A percentile compares a stretch with the other conserved stretches of the same genome.
Conservation (phyloP, 2,797 vertebrate genomes). For the Rousettus madagascariensis region DNA sequence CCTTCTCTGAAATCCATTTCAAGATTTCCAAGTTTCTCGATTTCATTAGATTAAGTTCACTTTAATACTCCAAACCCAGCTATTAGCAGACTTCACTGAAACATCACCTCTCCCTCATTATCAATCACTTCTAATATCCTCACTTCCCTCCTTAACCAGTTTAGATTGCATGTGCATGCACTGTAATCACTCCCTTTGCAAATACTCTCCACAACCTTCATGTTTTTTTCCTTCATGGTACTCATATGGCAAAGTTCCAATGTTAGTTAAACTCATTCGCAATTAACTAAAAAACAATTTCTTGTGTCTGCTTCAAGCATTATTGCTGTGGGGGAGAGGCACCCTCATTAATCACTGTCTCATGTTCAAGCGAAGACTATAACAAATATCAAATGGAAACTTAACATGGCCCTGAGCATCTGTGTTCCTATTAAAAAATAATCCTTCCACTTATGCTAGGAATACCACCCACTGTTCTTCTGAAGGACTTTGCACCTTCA, state of each 20-base stretch:
- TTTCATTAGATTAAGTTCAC: not conserved
- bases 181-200: slow-evolving; percentile 31
- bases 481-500: slow-evolving; percentile 21
- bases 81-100: not conserved
- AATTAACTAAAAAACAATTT: not conserved
- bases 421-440: slow-evolving; percentile 54
- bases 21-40: not conserved
- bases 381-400: slow-evolving; percentile 44
- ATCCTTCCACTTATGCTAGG: not conserved
- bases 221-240: not conserved
- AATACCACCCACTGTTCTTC: not conserved
- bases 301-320: not conserved
- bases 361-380: slow-evolving; percentile 38
- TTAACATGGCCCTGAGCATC: not conserved
- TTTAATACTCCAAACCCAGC: slow-evolving; percentile 1
- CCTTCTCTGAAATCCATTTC: not conserved
- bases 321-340: not conserved
- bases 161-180: not conserved
- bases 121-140: not conserved
- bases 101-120: not conserved
- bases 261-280: slow-evolving; percentile 20
- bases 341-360: slow-evolving; percentile 30
- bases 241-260: slow-evolving; percentile 14
- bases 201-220: not conserved
- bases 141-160: not conserved